A percentile compares a stretch with the other conserved stretches of the same genome.
Evolutionary conservation across 2,113 vertebrate species (phyloP).

Genomic region (Pelecanus crispus): DNA sequence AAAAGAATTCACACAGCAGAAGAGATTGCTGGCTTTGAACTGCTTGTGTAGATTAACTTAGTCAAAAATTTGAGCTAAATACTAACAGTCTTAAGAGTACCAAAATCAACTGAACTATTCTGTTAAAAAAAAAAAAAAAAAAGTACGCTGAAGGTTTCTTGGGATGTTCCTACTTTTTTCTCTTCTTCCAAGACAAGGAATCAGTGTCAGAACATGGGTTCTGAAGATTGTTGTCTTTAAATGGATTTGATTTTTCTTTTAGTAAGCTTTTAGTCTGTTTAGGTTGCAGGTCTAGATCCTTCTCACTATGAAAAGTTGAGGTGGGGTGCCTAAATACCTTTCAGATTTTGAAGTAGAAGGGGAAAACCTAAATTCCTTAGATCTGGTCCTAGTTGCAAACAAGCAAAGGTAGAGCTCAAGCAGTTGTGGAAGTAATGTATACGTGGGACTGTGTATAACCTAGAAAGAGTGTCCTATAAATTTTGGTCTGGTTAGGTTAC

Average conservation of each 20-base stretch:
- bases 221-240: background rate
- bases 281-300: background rate
- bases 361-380: background rate
- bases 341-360: background rate
- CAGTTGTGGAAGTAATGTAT: background rate
- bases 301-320: background rate
- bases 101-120: background rate
- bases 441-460: background rate
- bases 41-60: background rate
- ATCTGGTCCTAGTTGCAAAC: background rate
- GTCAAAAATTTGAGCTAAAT: background rate
- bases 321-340: background rate
- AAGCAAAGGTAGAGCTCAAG: background rate
- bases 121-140: background rate
- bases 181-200: background rate
- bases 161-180: background rate
- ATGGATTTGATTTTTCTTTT: background rate
- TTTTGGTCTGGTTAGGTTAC: background rate
- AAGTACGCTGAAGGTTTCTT: background rate
- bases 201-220: background rate
- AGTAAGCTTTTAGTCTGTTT: background rate
- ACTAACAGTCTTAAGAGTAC: background rate
- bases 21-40: background rate
- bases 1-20: background rate
- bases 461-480: background rate